Percentiles rank a stretch among this genome's conserved stretches.
Conservation (phyloP, 2,797 vertebrate genomes). For the Brachyalestes nurse region DNA sequence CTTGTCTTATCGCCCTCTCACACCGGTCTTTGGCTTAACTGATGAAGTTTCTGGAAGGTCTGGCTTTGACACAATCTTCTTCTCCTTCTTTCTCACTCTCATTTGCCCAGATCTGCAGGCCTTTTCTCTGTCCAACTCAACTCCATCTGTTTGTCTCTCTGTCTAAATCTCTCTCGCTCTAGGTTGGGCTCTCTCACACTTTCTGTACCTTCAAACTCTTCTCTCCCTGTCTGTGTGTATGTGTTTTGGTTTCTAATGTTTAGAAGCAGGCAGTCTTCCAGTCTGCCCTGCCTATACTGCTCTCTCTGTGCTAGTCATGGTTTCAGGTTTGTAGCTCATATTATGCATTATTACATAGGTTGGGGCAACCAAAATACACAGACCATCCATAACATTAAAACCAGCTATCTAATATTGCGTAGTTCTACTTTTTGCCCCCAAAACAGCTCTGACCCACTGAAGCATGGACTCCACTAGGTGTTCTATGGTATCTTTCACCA, state of each 20-base stretch:
- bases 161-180: not conserved
- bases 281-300: not conserved
- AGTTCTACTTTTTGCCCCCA: too few species aligned
- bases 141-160: not conserved
- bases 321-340: not conserved
- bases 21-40: conserved; percentile 38
- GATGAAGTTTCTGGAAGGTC: conserved; percentile 31
- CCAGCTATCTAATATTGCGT: too few species aligned
- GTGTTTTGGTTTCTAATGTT: not conserved
- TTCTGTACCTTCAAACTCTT: not conserved
- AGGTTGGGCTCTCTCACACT: not conserved
- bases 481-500: too few species aligned
- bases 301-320: not conserved
- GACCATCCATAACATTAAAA: too few species aligned
- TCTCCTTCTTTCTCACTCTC: not conserved
- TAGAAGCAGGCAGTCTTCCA: not conserved
- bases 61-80: conserved; percentile 8
- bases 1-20: conserved; percentile 37
- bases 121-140: not conserved
- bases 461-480: too few species aligned
- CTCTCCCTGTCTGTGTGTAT: not conserved
- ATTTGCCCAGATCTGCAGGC: not conserved
- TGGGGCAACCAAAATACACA: not conserved
- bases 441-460: too few species aligned
- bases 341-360: not conserved